Base-by-base conservation (phyloP, 2,888 invertebrate genomes). In the Pardosa pseudoannulata region DNA sequence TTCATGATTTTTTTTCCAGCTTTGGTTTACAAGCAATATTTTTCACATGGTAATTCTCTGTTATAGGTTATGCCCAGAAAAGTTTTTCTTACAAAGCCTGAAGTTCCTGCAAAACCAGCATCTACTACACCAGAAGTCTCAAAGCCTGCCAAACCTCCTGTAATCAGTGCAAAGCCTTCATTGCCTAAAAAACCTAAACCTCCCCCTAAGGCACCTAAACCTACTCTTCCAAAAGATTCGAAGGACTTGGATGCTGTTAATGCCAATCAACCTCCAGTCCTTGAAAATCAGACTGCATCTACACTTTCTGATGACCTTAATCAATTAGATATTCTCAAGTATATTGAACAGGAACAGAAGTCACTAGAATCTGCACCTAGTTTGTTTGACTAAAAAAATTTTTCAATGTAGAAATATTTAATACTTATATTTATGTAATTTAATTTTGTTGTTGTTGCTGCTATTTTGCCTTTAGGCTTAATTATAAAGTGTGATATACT, bases 351-450 rank as follows among this genome's bases (percentile, higher is more conserved):
- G 39, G 80, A 80, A 19, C 71, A 75, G 16, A 87, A 87, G 11
- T 62, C 74, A 0, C 9, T 86, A 0, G 79, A 74, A 46, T 62
- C 87, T 56, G 62, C 80, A 39, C 32, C 79, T 6, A 80, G 65
- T 62, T 56, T 87, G n/a, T 87, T 87, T 76, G 87, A 87, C 71
- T 87, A 41, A 80, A 27, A n/a, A n/a, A n/a, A n/a, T n/a, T n/a
- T n/a, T n/a, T n/a, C n/a, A n/a, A n/a, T n/a, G n/a, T n/a, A n/a
- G n/a, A n/a, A n/a, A 36, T 36, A 9, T 36, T 36, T 7, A 36
- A 36, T 36, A 36, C 9, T 7, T 36, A 36, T 7, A 36, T 36
- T 5, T 36, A 9, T 36, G 36, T 36, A 9, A 36, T 36, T 36
- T 36, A 9, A n/a, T 36, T 36, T 36, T 36, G 36, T n/a, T n/a